Conservation (phyloP, 2,888 invertebrate genomes). For the Diaphora mendica region DNA sequence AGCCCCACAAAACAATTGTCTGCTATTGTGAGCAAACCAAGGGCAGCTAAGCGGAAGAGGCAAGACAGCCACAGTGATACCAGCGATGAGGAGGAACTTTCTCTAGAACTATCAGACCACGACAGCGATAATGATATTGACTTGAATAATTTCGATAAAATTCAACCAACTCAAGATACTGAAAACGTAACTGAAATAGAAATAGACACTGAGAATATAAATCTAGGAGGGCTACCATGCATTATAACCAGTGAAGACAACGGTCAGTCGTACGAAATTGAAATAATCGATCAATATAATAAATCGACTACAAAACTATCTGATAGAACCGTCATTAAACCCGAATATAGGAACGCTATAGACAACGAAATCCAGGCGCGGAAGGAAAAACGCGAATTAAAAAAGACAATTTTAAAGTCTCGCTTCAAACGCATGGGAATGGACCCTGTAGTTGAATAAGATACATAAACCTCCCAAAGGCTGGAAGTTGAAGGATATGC, state of each 20-base stretch:
- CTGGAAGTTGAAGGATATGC: neutral
- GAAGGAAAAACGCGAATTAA: constrained; percentile 50
- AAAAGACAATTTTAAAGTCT: constrained; percentile 57
- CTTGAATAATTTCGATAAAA: constrained; percentile 8
- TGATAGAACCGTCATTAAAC: neutral
- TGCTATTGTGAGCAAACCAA: neutral
- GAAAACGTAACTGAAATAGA: constrained; percentile 18
- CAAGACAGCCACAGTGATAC: neutral
- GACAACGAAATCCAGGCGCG: neutral
- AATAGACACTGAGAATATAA: constrained; percentile 15
- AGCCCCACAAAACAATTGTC: constrained; percentile 6
- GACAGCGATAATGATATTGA: constrained; percentile 12
- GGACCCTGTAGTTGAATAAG: constrained; percentile 58
- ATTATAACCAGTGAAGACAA: constrained; percentile 14
- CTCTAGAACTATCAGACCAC: constrained; percentile 3
- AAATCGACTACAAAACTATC: neutral
- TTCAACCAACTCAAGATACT: neutral
- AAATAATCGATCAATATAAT: constrained; percentile 53
- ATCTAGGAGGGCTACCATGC: constrained; percentile 23
- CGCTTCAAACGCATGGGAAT: constrained; percentile 66
- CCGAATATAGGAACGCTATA: neutral
- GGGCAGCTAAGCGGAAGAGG: constrained; percentile 8
- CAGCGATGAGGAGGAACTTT: constrained; percentile 2
- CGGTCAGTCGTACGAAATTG: constrained; percentile 50
- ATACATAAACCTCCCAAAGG: neutral